Evolutionary conservation across 2,113 vertebrate genomes (phyloP), one percentile per base, ranked within the genome.

Genomic region (Mustela nigripes): DNA sequence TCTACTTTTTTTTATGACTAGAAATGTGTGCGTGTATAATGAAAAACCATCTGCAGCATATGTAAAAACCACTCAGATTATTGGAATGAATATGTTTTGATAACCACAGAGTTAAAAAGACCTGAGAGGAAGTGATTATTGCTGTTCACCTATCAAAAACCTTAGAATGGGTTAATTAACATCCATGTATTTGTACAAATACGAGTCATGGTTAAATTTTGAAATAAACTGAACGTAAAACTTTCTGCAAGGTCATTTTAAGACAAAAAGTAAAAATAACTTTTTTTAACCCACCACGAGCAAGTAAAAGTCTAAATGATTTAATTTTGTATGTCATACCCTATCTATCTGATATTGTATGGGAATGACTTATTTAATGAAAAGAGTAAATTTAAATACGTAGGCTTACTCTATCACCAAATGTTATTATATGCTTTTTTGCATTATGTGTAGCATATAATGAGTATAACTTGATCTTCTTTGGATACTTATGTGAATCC

Each of bases 1-100:
- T 91, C 15, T 93, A 18, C 71, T 81, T 95, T 71, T n/a, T n/a
- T 71, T 56, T 90, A 9, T 91, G 63, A 96, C 21, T 91, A 92
- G 65, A 93, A 95, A 90, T 89, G 16, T 31, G 0, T 73, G n/a
- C 94, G n/a, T 95, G n/a, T 95, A 24, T 63, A 11, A 53, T 69
- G 67, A 92, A 76, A 95, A 48, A 36, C 18, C 67, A 80, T 88
- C 4, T 42, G 39, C 15, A 45, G 1, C 42, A 7, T 53, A 21
- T 84, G 24, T 82, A n/a, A 94, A 94, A 95, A 80, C 8, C 69
- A 63, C 31, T 71, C 91, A 62, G 6, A 21, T 69, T 82, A 58
- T 53, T 91, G 78, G 63, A 67, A 86, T 15, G 33, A 82, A 26
- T 21, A 26, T 76, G 36, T 56, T 79, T 36, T 80, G 36, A 78